These are phyloP conservation scores for Elephantulus edwardii DNA, from an alignment of 2,113 vertebrate species.

Conservation along the genomic window DNA sequence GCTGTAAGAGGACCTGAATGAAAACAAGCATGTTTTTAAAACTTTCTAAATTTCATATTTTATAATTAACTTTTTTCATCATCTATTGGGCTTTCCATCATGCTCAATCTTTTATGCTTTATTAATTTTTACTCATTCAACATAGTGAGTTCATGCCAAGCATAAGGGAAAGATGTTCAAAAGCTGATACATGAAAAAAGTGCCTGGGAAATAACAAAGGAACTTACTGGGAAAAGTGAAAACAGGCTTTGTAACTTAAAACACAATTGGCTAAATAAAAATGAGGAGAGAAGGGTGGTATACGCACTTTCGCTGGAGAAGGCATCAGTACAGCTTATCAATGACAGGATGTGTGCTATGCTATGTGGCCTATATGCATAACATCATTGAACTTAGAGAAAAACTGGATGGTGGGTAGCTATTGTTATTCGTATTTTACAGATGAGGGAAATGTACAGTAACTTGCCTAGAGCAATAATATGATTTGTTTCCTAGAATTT, in stretches of 20 bases:
- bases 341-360: not conserved
- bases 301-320: not conserved
- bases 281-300: not conserved
- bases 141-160: not conserved
- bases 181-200: not conserved
- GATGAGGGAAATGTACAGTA: not conserved
- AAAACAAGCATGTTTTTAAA: not conserved
- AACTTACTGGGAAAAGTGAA: not conserved
- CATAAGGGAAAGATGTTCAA: not conserved
- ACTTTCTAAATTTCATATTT: not conserved
- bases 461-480: not conserved
- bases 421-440: slow-evolving; percentile 28
- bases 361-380: not conserved
- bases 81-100: not conserved
- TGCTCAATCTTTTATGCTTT: not conserved
- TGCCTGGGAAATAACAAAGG: not conserved
- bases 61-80: not conserved
- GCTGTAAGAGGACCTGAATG: not conserved
- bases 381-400: not conserved
- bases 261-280: not conserved
- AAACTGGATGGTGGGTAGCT: not conserved
- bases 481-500: not conserved
- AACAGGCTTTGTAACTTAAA: not conserved
- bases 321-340: not conserved
- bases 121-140: not conserved